Conservation (phyloP, 2,113 vertebrate species). For the Ciconia maguari region DNA sequence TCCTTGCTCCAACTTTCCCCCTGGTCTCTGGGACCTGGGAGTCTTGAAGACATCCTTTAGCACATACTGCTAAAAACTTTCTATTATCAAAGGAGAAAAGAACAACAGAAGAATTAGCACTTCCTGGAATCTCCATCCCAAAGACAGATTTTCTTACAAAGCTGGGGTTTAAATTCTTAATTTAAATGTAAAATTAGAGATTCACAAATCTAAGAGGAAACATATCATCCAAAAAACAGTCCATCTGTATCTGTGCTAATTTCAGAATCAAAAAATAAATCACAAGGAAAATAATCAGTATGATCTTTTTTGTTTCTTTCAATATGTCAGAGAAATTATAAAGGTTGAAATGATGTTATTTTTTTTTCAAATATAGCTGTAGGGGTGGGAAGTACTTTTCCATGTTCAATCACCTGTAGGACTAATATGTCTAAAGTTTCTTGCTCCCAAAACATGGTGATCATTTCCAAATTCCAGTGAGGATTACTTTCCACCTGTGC, state of each 20-base stretch:
- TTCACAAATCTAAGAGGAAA: not conserved
- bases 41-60: not conserved
- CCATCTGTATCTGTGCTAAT: not conserved
- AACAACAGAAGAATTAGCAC: not conserved
- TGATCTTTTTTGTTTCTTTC: not conserved
- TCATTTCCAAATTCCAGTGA: not conserved
- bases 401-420: not conserved
- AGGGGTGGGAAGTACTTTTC: not conserved
- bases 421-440: not conserved
- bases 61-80: not conserved
- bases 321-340: not conserved
- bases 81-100: not conserved
- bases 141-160: not conserved
- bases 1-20: not conserved
- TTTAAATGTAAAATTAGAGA: not conserved
- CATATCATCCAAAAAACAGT: not conserved
- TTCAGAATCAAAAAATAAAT: not conserved
- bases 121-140: not conserved
- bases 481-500: not conserved
- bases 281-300: not conserved
- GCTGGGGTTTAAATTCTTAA: not conserved
- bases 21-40: not conserved
- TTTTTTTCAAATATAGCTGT: not conserved
- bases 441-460: not conserved
- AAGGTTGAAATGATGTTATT: not conserved